Evolutionary conservation across 2,888 invertebrate species (phyloP).

Genomic region (Agapostemon virescens): DNA sequence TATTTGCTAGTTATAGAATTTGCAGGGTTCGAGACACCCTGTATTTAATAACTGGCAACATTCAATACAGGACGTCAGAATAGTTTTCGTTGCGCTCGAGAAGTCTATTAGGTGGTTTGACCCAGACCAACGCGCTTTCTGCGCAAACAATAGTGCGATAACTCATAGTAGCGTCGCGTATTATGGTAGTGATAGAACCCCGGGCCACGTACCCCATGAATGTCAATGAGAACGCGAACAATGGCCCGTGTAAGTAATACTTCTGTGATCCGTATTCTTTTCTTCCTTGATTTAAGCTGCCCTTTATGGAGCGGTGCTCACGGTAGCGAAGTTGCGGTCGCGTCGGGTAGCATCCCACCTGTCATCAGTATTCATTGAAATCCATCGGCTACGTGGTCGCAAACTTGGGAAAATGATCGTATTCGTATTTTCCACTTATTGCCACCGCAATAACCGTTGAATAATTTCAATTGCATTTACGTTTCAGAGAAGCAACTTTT

Average conservation of each 20-base stretch:
- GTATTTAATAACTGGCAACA: neutral
- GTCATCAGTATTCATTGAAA: conserved; percentile 58
- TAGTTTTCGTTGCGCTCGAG: conserved; percentile 24
- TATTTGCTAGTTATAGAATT: too few relatives aligned
- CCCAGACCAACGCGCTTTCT: conserved; percentile 47
- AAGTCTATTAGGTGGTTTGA: conserved; percentile 51
- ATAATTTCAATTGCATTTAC: neutral
- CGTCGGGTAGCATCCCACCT: conserved; percentile 46
- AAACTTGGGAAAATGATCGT: neutral
- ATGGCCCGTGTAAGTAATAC: conserved; percentile 69
- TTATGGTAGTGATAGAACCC: conserved; percentile 77
- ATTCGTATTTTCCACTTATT: neutral
- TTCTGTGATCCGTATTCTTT: conserved; percentile 66
- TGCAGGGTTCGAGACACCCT: neutral
- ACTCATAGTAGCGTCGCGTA: conserved; percentile 78
- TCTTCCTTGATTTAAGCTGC: conserved; percentile 59
- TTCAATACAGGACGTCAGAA: neutral
- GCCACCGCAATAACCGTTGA: neutral
- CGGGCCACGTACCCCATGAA: conserved; percentile 73
- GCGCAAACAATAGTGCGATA: conserved; percentile 77
- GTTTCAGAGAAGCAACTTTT: neutral
- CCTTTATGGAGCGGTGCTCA: conserved; percentile 50
- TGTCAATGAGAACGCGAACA: conserved; percentile 75
- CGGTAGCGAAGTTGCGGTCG: conserved; percentile 27
- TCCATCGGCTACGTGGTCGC: conserved; percentile 7